Base-by-base conservation (phyloP, 2,888 invertebrate genomes). In the Andrena camellia region DNA sequence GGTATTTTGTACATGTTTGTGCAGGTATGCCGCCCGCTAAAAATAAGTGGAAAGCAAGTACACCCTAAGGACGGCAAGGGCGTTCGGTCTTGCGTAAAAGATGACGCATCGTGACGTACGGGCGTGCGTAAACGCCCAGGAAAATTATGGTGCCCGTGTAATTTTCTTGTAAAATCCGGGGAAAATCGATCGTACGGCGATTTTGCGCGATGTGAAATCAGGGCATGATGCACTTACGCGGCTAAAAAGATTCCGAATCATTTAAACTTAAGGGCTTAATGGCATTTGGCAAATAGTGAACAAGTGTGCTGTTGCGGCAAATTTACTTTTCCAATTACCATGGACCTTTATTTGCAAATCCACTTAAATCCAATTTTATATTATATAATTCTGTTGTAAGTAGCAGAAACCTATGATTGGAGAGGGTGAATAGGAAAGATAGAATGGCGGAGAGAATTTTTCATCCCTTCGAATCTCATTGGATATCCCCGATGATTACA, bases 31-130 rank as follows among this genome's bases (percentile, higher is more conserved):
- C 23, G 50, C 35, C 13, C 17, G 52, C 64, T 81, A 68, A 59
- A 82, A 82, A 84, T 82, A 84, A 82, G 77, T 59, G 67, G 8
- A 50, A 48, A 42, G 71, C 75, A 68, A 82, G 83, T 78, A 64
- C 48, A 57, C 52, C 54, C 48, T 70, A 77, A 69, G 69, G 68
- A 48, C 59, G 54, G 29, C 23, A 69, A 78, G 64, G 63, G 67
- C 35, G 70, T 10, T 29, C 54, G 10, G 35, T 50, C 52, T 79
- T 54, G 70, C 70, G 52, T 54, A 35, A 64, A 60, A 76, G 68
- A 76, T 54, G 72, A 81, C 72, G 64, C 73, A 31, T 33, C n/a
- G 20, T 59, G 79, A 80, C 71, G 70, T 68, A 48, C n/a, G 31
- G 33, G 35, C 57, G 63, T 68, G 81, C 63, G 83, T 67, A 70